These are phyloP conservation scores for Geophilus truncorum DNA, from an alignment of 2,888 invertebrate species.

Conservation along the genomic window DNA sequence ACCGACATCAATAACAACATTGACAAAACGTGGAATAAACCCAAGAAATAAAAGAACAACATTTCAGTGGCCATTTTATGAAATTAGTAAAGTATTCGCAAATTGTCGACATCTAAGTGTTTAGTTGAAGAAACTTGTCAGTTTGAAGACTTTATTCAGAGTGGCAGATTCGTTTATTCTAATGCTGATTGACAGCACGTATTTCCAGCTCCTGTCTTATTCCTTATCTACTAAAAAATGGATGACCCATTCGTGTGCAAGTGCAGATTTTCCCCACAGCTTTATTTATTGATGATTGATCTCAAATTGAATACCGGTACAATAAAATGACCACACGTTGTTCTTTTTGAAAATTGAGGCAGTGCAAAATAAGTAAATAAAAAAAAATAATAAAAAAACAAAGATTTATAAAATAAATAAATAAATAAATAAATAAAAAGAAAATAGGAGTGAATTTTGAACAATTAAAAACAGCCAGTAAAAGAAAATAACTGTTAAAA, in stretches of 20 bases:
- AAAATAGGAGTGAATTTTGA: not conserved
- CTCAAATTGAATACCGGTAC: not conserved
- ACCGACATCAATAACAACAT: not conserved
- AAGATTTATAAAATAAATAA: not conserved
- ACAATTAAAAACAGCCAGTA: not conserved
- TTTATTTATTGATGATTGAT: not conserved
- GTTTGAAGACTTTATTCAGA: not conserved
- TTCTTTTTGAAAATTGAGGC: not conserved
- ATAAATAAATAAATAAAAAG: not conserved
- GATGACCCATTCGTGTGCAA: not conserved
- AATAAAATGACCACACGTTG: not conserved
- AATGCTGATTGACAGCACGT: not conserved
- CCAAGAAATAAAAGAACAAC: not conserved
- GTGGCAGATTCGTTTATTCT: slow-evolving; percentile 7
- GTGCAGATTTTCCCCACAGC: too few species aligned
- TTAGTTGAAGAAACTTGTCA: not conserved
- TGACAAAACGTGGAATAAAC: not conserved
- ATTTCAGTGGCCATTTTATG: not conserved
- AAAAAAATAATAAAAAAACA: not conserved
- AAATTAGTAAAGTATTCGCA: not conserved
- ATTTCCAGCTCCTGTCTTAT: not conserved
- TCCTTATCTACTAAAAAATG: not conserved
- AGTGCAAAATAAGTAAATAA: not conserved
- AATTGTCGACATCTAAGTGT: not conserved
- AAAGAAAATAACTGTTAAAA: not conserved